Evolutionary conservation across 2,113 vertebrate species (phyloP), one percentile per base, ranked within the genome.

Genomic region (Pandion haliaetus): DNA sequence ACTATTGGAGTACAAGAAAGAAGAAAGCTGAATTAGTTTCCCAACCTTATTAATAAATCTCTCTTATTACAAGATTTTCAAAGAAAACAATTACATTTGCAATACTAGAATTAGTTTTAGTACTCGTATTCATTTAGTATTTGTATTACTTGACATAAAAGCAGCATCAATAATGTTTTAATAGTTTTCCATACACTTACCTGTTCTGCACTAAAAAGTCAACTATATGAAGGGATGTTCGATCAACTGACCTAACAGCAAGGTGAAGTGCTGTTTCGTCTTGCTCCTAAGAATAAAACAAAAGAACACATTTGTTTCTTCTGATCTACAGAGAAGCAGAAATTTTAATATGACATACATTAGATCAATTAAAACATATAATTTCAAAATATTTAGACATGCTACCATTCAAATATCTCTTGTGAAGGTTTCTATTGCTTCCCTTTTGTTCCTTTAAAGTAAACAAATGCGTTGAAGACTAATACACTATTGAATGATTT

Each of bases 191-290:
- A 38, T 32, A 77, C 2, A 49, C 97, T 97, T 82, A 99, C 99
- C 99, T 99, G 97, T 99, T 99, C 86, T 99, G 99, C 61, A 99
- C 99, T 57, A 99, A 96, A 90, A 99, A 99, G 98, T 99, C 99
- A 9, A 99, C 99, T 31, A 99, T 99, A 94, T 99, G 99, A 61
- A 99, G 99, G 5, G 99, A 99, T 78, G 99, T 99, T 52, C 99
- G 98, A 98, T 99, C 99, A 52, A 99, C 99, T 34, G 99, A 99
- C 31, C 99, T 97, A 88, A 99, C 99, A 1, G 99, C 99, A 44
- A 99, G 99, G 80, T 99, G 99, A 36, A 99, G 98, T 3, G 99
- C 99, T 3, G 99, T 99, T 97, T 99, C 99, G 1, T 99, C 99
- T 8, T 99, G 98, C 95, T 99, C 99, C 99, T 99, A 96, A 44